Evolutionary conservation across 2,113 vertebrate species (phyloP).

Genomic region (Hemiscyllium ocellatum): DNA sequence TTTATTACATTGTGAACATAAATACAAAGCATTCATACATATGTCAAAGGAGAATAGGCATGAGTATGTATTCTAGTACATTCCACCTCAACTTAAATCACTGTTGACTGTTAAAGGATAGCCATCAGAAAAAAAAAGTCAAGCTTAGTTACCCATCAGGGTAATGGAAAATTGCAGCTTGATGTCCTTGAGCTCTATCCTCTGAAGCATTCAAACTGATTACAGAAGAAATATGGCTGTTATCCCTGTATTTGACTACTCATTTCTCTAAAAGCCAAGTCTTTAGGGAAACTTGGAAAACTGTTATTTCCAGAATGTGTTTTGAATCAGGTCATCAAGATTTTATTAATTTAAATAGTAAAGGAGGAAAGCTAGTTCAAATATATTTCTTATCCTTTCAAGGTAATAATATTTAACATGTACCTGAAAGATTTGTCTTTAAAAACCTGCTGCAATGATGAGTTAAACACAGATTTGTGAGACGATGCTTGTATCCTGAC

Average conservation of each 20-base stretch:
- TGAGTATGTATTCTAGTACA: neutral
- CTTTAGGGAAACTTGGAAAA: neutral
- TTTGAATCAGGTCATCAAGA: neutral
- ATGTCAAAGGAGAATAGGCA: neutral
- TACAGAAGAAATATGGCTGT: neutral
- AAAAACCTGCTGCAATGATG: neutral
- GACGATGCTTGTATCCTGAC: neutral
- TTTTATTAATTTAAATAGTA: neutral
- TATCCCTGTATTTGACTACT: neutral
- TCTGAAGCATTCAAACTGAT: neutral
- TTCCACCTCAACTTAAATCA: constrained; percentile 16
- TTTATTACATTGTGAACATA: neutral
- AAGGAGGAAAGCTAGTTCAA: neutral
- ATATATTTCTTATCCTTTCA: neutral
- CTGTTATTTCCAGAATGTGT: neutral
- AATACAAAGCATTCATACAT: neutral
- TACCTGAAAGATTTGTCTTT: neutral
- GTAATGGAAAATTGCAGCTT: neutral
- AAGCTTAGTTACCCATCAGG: constrained; percentile 25
- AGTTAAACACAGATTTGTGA: neutral
- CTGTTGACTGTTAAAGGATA: constrained; percentile 1
- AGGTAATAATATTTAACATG: neutral
- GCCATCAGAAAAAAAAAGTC: neutral
- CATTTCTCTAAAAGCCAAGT: neutral
- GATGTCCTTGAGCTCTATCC: constrained; percentile 27